Percentiles rank a stretch among this genome's conserved stretches.
Evolutionary conservation across 53 echinoderm and acorn worm genomes (phyloP).

Genomic region (Hippasteria phrygiana): DNA sequence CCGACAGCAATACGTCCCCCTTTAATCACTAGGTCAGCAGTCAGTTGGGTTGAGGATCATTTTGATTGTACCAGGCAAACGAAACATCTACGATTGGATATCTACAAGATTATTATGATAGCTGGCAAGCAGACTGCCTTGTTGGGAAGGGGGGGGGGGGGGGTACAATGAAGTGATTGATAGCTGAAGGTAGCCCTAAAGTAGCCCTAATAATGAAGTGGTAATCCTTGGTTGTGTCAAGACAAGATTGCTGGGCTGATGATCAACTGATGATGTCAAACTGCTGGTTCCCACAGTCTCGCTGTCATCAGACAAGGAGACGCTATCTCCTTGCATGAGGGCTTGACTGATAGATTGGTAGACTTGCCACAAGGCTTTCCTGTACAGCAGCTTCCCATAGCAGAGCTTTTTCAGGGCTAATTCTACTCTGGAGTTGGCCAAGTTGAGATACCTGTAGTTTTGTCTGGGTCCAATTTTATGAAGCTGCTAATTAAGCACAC

Average conservation of each 20-base stretch:
- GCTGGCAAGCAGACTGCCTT: not conserved
- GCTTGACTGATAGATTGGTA: not conserved
- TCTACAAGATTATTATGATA: not conserved
- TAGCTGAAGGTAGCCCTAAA: slow-evolving; percentile 7
- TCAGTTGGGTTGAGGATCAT: not conserved
- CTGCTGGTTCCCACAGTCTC: not conserved
- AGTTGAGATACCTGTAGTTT: too few species aligned
- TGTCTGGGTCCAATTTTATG: too few species aligned
- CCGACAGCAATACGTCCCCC: not conserved
- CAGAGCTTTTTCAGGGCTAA: too few species aligned
- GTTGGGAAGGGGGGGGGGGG: not conserved
- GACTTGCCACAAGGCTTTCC: not conserved
- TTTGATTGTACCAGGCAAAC: slow-evolving; percentile 26
- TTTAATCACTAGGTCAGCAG: not conserved
- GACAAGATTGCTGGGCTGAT: slow-evolving; percentile 8
- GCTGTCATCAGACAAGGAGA: not conserved
- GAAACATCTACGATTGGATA: slow-evolving; percentile 16
- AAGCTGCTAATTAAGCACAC: too few species aligned
- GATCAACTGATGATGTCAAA: slow-evolving; percentile 3
- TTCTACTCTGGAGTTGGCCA: too few species aligned
- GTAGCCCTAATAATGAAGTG: slow-evolving; percentile 11
- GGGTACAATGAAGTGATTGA: slow-evolving; percentile 1
- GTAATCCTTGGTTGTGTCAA: slow-evolving; percentile 14
- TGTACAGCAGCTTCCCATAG: too few species aligned
- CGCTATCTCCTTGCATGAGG: not conserved